These are phyloP conservation scores for Ahaetulla prasina DNA, from an alignment of 2,113 vertebrate genomes.

Conservation along the genomic window DNA sequence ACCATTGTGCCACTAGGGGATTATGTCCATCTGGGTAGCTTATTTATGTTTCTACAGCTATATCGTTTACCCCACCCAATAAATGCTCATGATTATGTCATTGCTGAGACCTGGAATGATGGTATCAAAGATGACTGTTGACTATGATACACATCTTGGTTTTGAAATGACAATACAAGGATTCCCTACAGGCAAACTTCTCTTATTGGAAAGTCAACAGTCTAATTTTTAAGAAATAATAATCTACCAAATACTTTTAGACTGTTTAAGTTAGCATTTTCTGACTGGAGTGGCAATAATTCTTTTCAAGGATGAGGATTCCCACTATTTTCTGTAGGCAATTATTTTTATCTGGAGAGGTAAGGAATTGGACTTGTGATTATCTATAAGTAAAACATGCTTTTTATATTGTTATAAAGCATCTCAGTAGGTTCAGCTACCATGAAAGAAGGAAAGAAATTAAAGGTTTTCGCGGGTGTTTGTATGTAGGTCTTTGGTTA, in stretches of 20 bases:
- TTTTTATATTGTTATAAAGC: neutral
- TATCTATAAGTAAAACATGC: neutral
- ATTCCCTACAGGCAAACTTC: neutral
- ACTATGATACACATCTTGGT: neutral
- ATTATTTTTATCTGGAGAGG: neutral
- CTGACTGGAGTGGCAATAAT: neutral
- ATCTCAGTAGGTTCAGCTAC: fast-evolving
- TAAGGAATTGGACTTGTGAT: neutral
- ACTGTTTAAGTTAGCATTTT: neutral
- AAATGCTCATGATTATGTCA: neutral
- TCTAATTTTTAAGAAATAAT: neutral
- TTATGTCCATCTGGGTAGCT: neutral
- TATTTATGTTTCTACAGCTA: neutral
- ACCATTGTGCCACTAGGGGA: neutral
- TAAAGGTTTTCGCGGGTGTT: too few species aligned
- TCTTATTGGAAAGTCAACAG: neutral
- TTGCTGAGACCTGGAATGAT: neutral
- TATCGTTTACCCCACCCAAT: neutral
- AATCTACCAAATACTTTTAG: neutral
- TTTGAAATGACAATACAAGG: neutral
- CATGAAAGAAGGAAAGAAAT: fast-evolving
- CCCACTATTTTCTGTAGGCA: neutral
- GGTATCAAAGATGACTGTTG: neutral
- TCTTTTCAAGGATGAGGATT: neutral
- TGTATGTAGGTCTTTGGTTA: too few species aligned